Evolutionary conservation across 1,140 invertebrate species (phyloP), one percentile per base, ranked within the genome.

Genomic region (Papilio aristodemus): DNA sequence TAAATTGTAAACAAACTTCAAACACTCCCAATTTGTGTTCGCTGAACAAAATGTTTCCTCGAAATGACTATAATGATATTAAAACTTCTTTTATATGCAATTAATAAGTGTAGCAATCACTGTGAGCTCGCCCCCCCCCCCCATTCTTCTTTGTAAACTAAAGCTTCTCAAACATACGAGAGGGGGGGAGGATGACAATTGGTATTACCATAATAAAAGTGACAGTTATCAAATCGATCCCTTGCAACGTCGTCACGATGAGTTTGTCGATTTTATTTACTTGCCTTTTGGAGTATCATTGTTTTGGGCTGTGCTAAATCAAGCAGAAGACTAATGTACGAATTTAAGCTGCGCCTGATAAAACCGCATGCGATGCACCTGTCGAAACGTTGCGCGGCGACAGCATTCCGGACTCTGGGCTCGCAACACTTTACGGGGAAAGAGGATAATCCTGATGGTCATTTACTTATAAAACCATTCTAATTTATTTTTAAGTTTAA

Each of bases 311-410:
- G 22, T 58, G 22, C 36, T 62, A 19, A 38, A 32, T 62, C 32
- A 37, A 62, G 59, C 59, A 38, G 6, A 62, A 36, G 27, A 38
- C 59, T 62, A 62, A 62, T 37, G 36, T 62, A 62, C 36, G 59
- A 62, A 19, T 62, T 62, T 62, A 38, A 62, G 4, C 59, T 1
- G 27, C 22, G n/a, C 38, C 58, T 9, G 59, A 62, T 38, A 62
- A 62, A 62, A 62, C 17, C 32, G 59, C 59, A 62, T 50, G 63
- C 63, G 63, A 50, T 39, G 63, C 63, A 66, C 63, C 63, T 66
- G 63, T 66, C 63, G 63, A 66, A 66, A 66, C 63, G 25, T 66
- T 36, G 60, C 19, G 22, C 41, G 22, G 63, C 25, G 57, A 11
- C 41, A 41, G 41, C 63, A 66, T 66, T 66, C 63, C 63, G 39